These are phyloP conservation scores for Lasioglossum lativentre DNA, from an alignment of 2,888 invertebrate species.

Conservation along the genomic window DNA sequence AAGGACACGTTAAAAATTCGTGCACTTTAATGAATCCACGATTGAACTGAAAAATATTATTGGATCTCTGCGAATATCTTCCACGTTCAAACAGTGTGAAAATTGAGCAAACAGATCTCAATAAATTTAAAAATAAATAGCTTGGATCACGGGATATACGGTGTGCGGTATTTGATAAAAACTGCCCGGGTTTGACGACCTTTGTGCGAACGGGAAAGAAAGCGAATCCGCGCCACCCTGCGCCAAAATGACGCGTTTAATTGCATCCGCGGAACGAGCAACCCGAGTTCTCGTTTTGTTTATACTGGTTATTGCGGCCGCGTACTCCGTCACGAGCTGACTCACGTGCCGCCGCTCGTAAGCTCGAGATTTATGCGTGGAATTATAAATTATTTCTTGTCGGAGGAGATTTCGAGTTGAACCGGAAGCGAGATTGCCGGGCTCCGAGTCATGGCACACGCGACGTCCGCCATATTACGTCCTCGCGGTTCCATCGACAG, in stretches of 20 bases:
- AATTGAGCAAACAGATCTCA: background rate
- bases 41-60: background rate
- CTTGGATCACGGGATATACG: background rate
- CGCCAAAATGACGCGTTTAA: conserved; percentile 42
- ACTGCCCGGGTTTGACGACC: background rate
- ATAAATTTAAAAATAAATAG: background rate
- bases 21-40: background rate
- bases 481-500: background rate
- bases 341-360: conserved; percentile 45
- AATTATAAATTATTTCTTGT: conserved; percentile 68
- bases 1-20: too few species aligned
- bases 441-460: background rate
- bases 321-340: conserved; percentile 7
- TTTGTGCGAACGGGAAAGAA: background rate
- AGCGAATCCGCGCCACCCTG: background rate
- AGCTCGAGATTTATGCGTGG: conserved; percentile 54
- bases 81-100: background rate
- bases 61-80: background rate
- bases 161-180: background rate
- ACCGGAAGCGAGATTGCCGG: conserved; percentile 49
- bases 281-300: conserved; percentile 39
- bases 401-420: conserved; percentile 50
- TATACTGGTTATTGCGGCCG: conserved; percentile 42
- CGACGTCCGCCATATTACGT: background rate
- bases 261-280: conserved; percentile 24